Conservation (phyloP, 2,113 vertebrate species). For the Aix galericulata region DNA sequence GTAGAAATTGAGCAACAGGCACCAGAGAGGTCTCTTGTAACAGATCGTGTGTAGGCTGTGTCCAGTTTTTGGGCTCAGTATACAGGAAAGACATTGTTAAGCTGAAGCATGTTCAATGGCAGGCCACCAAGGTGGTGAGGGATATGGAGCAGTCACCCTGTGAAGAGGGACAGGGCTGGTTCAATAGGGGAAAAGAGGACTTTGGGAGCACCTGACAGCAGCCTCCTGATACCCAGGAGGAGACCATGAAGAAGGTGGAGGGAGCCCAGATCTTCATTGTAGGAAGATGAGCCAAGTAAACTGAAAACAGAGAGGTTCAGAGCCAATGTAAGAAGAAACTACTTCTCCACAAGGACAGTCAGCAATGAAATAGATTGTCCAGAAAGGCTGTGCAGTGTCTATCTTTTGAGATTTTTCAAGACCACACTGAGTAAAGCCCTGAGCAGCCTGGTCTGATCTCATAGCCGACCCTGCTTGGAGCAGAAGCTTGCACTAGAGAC, state of each 20-base stretch:
- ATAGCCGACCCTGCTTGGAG: neutral
- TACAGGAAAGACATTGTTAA: neutral
- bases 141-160: neutral
- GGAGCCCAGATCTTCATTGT: neutral
- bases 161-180: neutral
- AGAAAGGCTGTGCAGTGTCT: neutral
- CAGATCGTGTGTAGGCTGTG: fast-evolving
- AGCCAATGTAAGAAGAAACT: neutral
- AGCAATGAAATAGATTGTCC: neutral
- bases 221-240: neutral
- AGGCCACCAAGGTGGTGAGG: neutral
- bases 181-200: neutral
- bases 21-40: neutral
- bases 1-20: neutral
- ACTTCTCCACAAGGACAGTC: neutral
- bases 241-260: neutral
- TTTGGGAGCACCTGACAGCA: neutral
- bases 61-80: neutral
- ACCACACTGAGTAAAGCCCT: neutral
- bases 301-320: neutral
- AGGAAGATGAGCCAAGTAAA: neutral
- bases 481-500: neutral
- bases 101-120: neutral
- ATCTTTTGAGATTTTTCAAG: neutral
- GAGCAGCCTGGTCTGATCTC: neutral